phyloP scores from a whole-genome alignment of 1,140 invertebrate species.

The Drosophila santomea region DNA sequence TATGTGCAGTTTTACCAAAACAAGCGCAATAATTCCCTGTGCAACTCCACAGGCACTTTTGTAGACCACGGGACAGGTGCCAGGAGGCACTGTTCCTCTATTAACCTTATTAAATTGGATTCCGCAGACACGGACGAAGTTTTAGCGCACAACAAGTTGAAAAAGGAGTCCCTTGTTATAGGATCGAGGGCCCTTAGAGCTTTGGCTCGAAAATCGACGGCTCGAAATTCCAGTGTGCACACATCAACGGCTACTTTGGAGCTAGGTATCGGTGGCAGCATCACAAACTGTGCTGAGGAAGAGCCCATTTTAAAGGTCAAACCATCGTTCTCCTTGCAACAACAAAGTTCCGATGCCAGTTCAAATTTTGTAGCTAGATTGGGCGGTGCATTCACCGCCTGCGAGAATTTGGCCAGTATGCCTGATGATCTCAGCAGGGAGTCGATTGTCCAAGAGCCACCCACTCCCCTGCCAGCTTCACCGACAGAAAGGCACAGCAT shows the following conservation, averaged over 20 bases:
- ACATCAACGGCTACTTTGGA: slow-evolving; percentile 85
- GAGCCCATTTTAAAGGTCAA: slow-evolving; percentile 9
- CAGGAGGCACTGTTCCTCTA: slow-evolving; percentile 64
- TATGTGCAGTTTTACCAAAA: slow-evolving; percentile 88
- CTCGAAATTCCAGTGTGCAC: slow-evolving; percentile 80
- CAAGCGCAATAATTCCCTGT: slow-evolving; percentile 62
- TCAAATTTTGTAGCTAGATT: slow-evolving; percentile 85
- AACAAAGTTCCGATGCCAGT: slow-evolving; percentile 87
- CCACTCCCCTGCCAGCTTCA: slow-evolving; percentile 24
- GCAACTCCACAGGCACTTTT: slow-evolving; percentile 84
- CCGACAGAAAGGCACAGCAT: slow-evolving; percentile 83
- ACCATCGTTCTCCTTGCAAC: slow-evolving; percentile 32
- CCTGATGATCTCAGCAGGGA: slow-evolving; percentile 85
- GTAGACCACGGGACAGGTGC: slow-evolving; percentile 83
- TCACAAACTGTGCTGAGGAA: slow-evolving; percentile 64
- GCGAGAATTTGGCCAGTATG: slow-evolving; percentile 88
- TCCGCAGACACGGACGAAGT: slow-evolving; percentile 56
- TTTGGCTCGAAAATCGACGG: slow-evolving; percentile 66
- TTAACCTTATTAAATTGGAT: slow-evolving; percentile 77
- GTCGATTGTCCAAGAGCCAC: slow-evolving; percentile 8
- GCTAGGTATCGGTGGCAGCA: slow-evolving; percentile 66
- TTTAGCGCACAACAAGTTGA: slow-evolving; percentile 50
- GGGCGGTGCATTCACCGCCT: slow-evolving; percentile 86
- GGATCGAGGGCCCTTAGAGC: slow-evolving; percentile 75
- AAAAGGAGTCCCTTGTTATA: slow-evolving; percentile 79